phyloP scores from a whole-genome alignment of 2,888 invertebrate species.

The Drosophila leonis region DNA sequence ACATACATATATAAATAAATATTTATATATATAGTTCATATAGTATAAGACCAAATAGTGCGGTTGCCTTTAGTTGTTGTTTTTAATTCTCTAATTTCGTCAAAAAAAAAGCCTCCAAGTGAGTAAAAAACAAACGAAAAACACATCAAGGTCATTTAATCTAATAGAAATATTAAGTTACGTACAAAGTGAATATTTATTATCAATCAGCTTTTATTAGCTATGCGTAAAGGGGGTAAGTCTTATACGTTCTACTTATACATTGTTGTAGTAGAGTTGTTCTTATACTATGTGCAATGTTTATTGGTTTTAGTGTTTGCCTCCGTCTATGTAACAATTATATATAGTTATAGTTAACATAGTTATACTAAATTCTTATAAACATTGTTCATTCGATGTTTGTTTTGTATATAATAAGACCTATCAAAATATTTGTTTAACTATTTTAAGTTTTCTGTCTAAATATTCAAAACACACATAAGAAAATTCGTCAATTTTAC shows the following conservation, averaged over 20 bases:
- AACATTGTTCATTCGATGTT: no score
- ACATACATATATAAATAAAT: neutral
- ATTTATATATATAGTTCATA: conserved; percentile 2
- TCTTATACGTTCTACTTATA: neutral
- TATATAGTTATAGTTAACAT: no score
- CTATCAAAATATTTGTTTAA: no score
- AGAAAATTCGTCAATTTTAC: no score
- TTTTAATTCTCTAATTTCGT: conserved; percentile 25
- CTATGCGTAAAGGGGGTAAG: neutral
- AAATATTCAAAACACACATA: no score
- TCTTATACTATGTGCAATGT: no score
- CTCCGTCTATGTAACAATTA: no score
- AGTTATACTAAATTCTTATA: no score
- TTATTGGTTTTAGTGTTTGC: no score
- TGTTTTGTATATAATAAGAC: no score
- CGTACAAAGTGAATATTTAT: conserved; percentile 13
- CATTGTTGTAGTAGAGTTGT: neutral
- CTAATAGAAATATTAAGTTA: conserved; percentile 24
- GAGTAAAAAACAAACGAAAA: conserved; percentile 14
- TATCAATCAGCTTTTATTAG: conserved; percentile 28
- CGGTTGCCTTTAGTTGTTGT: conserved; percentile 16
- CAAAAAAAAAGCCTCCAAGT: conserved; percentile 7
- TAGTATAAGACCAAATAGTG: conserved; percentile 30
- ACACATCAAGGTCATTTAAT: conserved; percentile 57
- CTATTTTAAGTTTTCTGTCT: no score